Conservation (phyloP, 2,113 vertebrate species). For the Edolisoma coerulescens region DNA sequence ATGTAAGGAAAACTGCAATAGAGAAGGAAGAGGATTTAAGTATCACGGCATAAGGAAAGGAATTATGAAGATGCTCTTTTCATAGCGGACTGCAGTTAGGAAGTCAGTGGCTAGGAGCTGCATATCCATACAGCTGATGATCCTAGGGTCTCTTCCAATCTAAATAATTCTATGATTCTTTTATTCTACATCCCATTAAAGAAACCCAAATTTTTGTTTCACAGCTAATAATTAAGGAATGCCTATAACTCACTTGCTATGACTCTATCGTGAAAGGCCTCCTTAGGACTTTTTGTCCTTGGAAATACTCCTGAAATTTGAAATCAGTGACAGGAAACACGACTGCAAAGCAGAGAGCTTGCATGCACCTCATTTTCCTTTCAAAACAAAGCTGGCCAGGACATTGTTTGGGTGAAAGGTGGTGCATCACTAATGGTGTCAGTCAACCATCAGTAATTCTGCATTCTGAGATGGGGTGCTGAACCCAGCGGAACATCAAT, state of each 20-base stretch:
- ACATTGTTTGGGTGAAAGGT: background rate
- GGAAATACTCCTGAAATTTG: background rate
- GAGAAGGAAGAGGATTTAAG: background rate
- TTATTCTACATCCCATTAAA: background rate
- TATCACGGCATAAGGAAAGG: background rate
- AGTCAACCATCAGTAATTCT: background rate
- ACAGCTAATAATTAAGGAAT: background rate
- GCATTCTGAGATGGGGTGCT: background rate
- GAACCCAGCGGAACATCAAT: fast-evolving
- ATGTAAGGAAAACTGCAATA: background rate
- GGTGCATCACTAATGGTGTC: background rate
- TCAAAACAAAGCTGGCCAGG: background rate
- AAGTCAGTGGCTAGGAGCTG: background rate
- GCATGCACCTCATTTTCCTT: background rate
- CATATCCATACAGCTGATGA: background rate
- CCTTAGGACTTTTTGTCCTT: background rate
- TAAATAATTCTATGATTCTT: background rate
- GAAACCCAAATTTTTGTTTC: background rate
- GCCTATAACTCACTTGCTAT: background rate
- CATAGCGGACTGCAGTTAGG: background rate
- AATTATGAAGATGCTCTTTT: background rate
- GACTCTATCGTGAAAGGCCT: background rate
- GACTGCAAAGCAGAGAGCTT: background rate
- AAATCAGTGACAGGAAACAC: background rate
- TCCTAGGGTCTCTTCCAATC: background rate